Conservation (phyloP, 2,113 vertebrate species). For the Myrmecobius fasciatus region DNA sequence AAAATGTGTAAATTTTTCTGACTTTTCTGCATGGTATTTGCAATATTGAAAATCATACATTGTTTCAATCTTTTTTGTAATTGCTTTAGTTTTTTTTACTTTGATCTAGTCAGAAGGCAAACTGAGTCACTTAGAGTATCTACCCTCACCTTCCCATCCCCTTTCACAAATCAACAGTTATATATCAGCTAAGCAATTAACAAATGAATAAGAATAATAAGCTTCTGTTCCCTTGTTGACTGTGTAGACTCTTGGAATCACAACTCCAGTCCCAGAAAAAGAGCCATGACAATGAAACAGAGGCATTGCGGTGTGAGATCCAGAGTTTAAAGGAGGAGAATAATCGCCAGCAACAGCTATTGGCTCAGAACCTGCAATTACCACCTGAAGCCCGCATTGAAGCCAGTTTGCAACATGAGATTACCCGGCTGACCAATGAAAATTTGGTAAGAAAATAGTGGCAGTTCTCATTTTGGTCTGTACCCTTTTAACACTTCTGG, state of each 20-base stretch:
- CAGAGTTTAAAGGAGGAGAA: constrained; percentile 97
- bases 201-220: neutral
- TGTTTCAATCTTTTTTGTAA: constrained; percentile 25
- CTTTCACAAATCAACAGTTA: constrained; percentile 71
- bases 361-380: constrained; percentile 98
- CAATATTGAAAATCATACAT: neutral
- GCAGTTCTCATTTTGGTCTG: fast-evolving
- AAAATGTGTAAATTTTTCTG: constrained; percentile 19
- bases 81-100: constrained; percentile 65
- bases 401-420: constrained; percentile 98
- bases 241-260: constrained; percentile 92
- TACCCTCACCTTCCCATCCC: constrained; percentile 65
- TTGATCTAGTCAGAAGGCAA: constrained; percentile 72
- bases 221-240: constrained; percentile 6
- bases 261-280: constrained; percentile 96
- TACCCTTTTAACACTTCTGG: neutral
- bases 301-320: constrained; percentile 92
- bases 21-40: neutral
- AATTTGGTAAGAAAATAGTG: constrained; percentile 89
- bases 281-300: constrained; percentile 92
- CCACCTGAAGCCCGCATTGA: constrained; percentile 97
- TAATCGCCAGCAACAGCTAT: constrained; percentile 96
- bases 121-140: constrained; percentile 71
- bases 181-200: constrained; percentile 50
- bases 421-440: constrained; percentile 97